These are phyloP conservation scores for Hemicordylus capensis DNA, from an alignment of 2,113 vertebrate genomes.

Conservation along the genomic window DNA sequence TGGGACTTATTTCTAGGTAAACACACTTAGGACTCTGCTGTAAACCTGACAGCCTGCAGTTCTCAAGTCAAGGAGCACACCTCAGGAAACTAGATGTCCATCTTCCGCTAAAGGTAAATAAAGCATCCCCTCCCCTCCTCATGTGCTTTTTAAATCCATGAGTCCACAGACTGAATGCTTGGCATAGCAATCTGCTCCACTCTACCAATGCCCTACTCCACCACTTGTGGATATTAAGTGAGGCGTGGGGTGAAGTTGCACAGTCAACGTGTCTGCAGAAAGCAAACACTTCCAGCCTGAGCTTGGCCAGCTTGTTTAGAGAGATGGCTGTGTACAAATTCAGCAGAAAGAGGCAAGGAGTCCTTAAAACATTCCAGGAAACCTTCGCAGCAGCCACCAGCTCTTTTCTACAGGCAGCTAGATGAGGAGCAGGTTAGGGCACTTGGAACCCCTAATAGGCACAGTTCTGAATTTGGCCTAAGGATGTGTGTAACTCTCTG, in stretches of 20 bases:
- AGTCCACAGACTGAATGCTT: background rate
- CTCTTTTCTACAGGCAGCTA: background rate
- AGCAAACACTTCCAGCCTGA: background rate
- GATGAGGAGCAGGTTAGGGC: background rate
- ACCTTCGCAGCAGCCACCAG: background rate
- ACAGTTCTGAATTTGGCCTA: no score
- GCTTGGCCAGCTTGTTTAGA: background rate
- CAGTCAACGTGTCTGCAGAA: background rate
- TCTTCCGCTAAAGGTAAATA: background rate
- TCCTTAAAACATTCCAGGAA: slow-evolving; percentile 3
- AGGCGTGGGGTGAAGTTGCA: background rate
- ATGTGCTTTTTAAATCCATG: background rate
- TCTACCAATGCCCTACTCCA: background rate
- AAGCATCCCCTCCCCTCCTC: background rate
- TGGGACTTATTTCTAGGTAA: background rate
- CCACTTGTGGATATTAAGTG: background rate
- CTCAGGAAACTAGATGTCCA: background rate
- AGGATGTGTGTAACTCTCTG: background rate
- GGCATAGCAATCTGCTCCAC: background rate
- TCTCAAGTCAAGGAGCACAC: background rate
- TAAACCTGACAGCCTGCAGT: no score
- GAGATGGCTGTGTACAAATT: background rate
- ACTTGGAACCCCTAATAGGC: background rate
- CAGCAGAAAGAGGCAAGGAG: background rate
- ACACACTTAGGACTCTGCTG: background rate